Evolutionary conservation across 1,140 invertebrate genomes (phyloP).

Genomic region (Drosophila asahinai): DNA sequence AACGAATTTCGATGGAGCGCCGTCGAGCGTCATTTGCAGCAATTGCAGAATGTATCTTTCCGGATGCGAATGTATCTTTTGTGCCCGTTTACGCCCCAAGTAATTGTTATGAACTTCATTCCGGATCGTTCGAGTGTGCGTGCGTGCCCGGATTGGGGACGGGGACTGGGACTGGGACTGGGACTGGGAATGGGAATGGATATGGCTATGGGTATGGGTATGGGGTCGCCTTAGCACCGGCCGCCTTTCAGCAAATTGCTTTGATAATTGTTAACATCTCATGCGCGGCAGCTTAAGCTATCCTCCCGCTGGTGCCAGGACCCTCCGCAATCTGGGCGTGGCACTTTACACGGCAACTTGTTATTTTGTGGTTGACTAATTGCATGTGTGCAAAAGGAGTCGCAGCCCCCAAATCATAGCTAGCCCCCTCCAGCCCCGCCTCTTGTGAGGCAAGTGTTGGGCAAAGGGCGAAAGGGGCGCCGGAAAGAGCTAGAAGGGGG

Average conservation of each 20-base stretch:
- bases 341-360: slow-evolving; percentile 77
- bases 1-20: slow-evolving; percentile 23
- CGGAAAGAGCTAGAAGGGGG: background rate
- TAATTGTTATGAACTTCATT: slow-evolving; percentile 81
- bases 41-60: slow-evolving; percentile 58
- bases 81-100: slow-evolving; percentile 52
- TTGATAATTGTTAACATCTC: slow-evolving; percentile 71
- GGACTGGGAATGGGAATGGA: background rate
- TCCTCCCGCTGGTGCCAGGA: slow-evolving; percentile 9
- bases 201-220: background rate
- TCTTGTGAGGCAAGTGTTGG: background rate
- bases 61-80: slow-evolving; percentile 56
- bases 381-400: slow-evolving; percentile 66
- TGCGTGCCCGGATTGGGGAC: slow-evolving; percentile 58
- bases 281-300: slow-evolving; percentile 44
- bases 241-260: slow-evolving; percentile 57
- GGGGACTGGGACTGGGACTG: background rate
- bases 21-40: slow-evolving; percentile 50
- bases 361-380: slow-evolving; percentile 79
- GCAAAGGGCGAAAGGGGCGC: background rate
- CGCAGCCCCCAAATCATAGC: slow-evolving; percentile 36
- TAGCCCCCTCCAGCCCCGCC: background rate
- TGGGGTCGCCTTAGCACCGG: background rate
- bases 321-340: slow-evolving; percentile 49
- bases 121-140: slow-evolving; percentile 37